Conservation (phyloP, 1,140 invertebrate genomes). For the Stratiolaelaps scimitus region DNA sequence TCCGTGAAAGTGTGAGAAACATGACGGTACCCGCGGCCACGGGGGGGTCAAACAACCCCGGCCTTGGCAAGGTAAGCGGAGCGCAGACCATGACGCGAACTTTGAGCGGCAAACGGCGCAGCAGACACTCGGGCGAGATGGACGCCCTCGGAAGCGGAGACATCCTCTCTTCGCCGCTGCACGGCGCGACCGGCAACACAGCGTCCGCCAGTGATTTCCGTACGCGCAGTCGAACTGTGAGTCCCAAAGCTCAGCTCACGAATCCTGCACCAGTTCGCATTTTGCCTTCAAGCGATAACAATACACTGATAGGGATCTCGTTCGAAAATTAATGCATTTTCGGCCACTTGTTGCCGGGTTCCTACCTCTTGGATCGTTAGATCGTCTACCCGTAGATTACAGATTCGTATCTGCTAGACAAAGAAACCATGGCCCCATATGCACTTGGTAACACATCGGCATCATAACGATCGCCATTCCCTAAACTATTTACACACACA, state of each 20-base stretch:
- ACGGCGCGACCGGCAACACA: slow-evolving; percentile 6
- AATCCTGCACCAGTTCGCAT: too few species aligned
- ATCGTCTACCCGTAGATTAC: too few species aligned
- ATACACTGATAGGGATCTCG: too few species aligned
- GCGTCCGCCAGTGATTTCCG: slow-evolving; percentile 18
- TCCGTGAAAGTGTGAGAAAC: slow-evolving; percentile 81
- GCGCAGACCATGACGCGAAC: slow-evolving; percentile 30
- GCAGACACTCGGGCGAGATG: not conserved
- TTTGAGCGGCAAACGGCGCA: slow-evolving; percentile 27
- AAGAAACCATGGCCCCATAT: too few species aligned
- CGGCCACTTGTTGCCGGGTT: too few species aligned
- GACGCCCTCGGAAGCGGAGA: slow-evolving; percentile 1
- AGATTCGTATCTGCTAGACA: too few species aligned
- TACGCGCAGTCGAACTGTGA: slow-evolving; percentile 27
- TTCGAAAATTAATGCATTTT: too few species aligned
- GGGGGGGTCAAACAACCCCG: slow-evolving; percentile 18
- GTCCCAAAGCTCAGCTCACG: not conserved
- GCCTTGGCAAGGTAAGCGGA: slow-evolving; percentile 1
- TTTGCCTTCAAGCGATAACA: too few species aligned
- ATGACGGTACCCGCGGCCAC: slow-evolving; percentile 68
- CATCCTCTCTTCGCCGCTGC: slow-evolving; percentile 5
- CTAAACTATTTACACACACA: too few species aligned
- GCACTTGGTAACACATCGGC: too few species aligned
- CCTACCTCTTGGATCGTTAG: too few species aligned
- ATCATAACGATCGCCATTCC: too few species aligned